These are phyloP conservation scores for Andinoacara biseriatus DNA, from an alignment of 2,113 vertebrate genomes.

Conservation along the genomic window DNA sequence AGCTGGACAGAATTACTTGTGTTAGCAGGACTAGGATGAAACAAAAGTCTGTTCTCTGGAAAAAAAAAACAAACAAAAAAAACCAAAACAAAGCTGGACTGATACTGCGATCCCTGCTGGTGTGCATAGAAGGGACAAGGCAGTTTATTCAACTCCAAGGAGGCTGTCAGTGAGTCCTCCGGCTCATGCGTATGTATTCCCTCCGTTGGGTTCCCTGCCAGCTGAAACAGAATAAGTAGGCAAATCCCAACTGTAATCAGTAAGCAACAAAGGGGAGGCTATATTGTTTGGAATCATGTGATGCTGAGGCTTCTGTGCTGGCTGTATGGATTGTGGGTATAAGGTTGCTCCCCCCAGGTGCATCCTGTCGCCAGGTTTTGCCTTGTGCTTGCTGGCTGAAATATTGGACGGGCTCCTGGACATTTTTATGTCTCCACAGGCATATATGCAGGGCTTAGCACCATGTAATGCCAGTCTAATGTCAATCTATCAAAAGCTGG, in stretches of 20 bases:
- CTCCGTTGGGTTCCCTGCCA: conserved; percentile 48
- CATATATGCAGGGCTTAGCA: conserved; percentile 58
- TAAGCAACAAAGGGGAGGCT: conserved; percentile 46
- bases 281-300: conserved; percentile 48
- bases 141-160: conserved; percentile 33
- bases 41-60: conserved; percentile 3
- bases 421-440: conserved; percentile 58
- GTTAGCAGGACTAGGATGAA: conserved; percentile 37
- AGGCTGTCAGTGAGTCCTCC: conserved; percentile 37
- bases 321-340: conserved; percentile 37
- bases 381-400: conserved; percentile 48
- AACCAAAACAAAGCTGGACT: conserved; percentile 13
- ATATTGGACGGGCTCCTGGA: conserved; percentile 50
- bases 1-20: conserved; percentile 16
- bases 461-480: conserved; percentile 59
- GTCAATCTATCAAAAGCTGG: conserved; percentile 60
- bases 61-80: neutral
- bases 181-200: conserved; percentile 41
- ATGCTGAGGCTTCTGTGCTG: conserved; percentile 28
- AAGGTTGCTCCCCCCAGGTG: conserved; percentile 36
- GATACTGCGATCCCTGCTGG: conserved; percentile 31
- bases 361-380: conserved; percentile 47
- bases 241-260: conserved; percentile 58
- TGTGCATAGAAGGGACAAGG: conserved; percentile 26
- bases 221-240: conserved; percentile 57